A percentile compares a stretch with the other conserved stretches of the same genome.
These are phyloP conservation scores for Micrasema longulum DNA, from an alignment of 1,140 invertebrate genomes.

Conservation along the genomic window DNA sequence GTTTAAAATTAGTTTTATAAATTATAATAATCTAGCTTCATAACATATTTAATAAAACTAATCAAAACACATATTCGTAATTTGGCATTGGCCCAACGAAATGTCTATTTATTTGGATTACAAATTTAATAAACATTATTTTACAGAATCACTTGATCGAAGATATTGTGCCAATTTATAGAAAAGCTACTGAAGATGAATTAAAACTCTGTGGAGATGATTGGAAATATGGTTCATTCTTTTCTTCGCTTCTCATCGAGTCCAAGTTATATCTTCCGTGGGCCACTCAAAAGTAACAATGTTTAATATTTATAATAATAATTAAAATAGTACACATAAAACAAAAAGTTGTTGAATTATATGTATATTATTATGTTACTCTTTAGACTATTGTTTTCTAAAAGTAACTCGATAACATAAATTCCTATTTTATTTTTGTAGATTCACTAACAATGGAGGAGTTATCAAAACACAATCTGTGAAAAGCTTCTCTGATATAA, in stretches of 20 bases:
- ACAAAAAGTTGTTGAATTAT: not conserved
- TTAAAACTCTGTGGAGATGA: slow-evolving; percentile 75
- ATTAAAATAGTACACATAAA: too few relatives aligned
- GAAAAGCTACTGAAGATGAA: slow-evolving; percentile 77
- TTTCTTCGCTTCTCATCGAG: slow-evolving; percentile 81
- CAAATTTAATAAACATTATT: not conserved
- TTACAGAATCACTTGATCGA: slow-evolving; percentile 81
- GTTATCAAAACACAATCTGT: slow-evolving; percentile 70
- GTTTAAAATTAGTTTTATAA: too few relatives aligned
- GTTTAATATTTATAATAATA: too few relatives aligned
- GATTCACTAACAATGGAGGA: slow-evolving; percentile 71
- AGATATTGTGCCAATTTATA: slow-evolving; percentile 79
- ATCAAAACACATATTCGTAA: too few relatives aligned
- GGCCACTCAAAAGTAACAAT: slow-evolving; percentile 72
- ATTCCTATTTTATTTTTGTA: slow-evolving; percentile 53
- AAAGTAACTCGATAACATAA: not conserved
- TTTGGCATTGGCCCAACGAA: too few relatives aligned
- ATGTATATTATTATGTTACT: not conserved
- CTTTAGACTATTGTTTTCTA: not conserved
- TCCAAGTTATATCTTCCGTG: slow-evolving; percentile 81
- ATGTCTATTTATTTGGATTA: too few relatives aligned
- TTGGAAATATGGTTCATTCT: slow-evolving; percentile 87
- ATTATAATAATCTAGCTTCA: too few relatives aligned
- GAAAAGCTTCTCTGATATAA: slow-evolving; percentile 72
- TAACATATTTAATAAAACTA: too few relatives aligned